Percentiles rank a stretch among this genome's conserved stretches.
Evolutionary conservation across 2,113 vertebrate species (phyloP).

Genomic region (Terrapene triunguis): DNA sequence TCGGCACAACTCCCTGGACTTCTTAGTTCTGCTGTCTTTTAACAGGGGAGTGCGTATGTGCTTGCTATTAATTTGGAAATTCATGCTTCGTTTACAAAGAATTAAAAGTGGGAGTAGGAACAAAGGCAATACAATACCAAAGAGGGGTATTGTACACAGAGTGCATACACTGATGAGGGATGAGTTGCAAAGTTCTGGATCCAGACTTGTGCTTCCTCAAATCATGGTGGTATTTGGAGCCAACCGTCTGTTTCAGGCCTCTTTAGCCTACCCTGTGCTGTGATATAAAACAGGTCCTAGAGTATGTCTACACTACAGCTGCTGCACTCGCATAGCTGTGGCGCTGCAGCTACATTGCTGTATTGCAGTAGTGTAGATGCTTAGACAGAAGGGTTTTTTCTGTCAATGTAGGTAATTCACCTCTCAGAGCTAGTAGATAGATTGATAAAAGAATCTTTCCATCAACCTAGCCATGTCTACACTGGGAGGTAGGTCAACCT

Average conservation of each 20-base stretch:
- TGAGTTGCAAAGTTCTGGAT: background rate
- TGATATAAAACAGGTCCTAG: background rate
- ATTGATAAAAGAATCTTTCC: background rate
- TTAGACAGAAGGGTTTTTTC: background rate
- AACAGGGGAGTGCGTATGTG: background rate
- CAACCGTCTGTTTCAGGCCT: background rate
- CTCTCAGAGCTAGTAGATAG: background rate
- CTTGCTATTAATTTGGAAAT: background rate
- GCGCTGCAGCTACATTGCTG: background rate
- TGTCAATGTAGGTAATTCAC: background rate
- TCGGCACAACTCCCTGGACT: background rate
- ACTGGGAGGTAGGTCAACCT: background rate
- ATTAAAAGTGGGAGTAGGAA: background rate
- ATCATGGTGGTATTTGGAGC: background rate
- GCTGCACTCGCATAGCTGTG: background rate
- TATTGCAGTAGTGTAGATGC: background rate
- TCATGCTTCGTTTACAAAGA: background rate
- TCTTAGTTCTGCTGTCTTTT: background rate
- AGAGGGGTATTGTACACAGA: background rate
- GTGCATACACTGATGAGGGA: background rate
- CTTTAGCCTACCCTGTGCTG: background rate
- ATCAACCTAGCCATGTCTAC: background rate
- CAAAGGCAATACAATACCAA: background rate
- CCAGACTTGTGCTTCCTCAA: background rate
- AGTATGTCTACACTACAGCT: background rate